These are phyloP conservation scores for Acronicta psi DNA, from an alignment of 2,888 invertebrate species.

Conservation along the genomic window DNA sequence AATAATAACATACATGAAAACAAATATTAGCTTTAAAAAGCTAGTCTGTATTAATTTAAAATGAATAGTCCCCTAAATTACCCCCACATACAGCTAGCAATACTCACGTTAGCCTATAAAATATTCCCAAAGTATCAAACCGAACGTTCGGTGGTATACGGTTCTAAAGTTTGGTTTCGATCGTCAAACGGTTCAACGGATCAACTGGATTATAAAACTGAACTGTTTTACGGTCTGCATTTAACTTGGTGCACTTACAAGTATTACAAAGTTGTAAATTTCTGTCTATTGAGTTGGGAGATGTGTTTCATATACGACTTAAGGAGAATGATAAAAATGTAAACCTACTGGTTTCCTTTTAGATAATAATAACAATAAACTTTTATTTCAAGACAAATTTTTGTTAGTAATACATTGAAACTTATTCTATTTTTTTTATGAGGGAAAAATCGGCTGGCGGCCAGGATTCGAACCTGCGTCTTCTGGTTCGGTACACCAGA, in stretches of 20 bases:
- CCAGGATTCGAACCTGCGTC: too few species aligned
- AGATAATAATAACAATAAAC: too few species aligned
- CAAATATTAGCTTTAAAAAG: too few species aligned
- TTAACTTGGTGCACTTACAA: slow-evolving; percentile 41
- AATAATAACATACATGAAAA: too few species aligned
- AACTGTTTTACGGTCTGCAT: slow-evolving; percentile 56
- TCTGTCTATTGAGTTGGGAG: slow-evolving; percentile 24
- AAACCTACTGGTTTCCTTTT: too few species aligned
- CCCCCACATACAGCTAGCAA: neutral
- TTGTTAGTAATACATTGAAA: too few species aligned
- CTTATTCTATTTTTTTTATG: too few species aligned
- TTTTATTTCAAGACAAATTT: too few species aligned
- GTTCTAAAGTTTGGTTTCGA: slow-evolving; percentile 37
- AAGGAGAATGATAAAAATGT: slow-evolving; percentile 1
- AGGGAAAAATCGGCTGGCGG: too few species aligned
- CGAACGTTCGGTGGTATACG: slow-evolving; percentile 24
- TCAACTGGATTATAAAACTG: slow-evolving; percentile 61
- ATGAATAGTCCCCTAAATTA: neutral
- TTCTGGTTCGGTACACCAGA: too few species aligned
- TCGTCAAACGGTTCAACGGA: slow-evolving; percentile 52
- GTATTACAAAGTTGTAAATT: slow-evolving; percentile 49
- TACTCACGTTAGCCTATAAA: slow-evolving; percentile 30
- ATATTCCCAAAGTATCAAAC: slow-evolving; percentile 41
- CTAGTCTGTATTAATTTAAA: too few species aligned
- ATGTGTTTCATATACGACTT: slow-evolving; percentile 4